These are phyloP conservation scores for Drosophila leontia DNA, from an alignment of 1,140 invertebrate genomes.

Conservation along the genomic window DNA sequence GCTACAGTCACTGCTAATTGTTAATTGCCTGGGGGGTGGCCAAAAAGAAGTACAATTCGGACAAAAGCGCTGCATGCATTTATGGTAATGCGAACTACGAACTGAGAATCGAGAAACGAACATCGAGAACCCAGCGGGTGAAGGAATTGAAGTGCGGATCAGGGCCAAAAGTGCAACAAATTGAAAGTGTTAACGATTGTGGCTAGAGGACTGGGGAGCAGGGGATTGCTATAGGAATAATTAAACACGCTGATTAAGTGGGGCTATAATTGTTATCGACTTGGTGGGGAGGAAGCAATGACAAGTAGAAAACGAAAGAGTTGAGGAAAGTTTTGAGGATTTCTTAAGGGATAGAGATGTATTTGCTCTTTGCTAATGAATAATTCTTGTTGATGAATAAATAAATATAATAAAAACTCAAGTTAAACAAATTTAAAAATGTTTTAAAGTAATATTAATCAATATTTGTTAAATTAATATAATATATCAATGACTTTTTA, in stretches of 20 bases:
- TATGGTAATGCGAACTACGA: conserved; percentile 51
- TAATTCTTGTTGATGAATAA: neutral
- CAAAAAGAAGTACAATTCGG: conserved; percentile 12
- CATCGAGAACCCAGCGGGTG: conserved; percentile 29
- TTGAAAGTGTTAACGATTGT: conserved; percentile 47
- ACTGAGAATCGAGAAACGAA: conserved; percentile 6
- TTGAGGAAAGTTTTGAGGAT: conserved; percentile 2
- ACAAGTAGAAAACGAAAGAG: neutral
- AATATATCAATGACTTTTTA: too few relatives aligned
- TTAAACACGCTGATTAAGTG: conserved; percentile 37
- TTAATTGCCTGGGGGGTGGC: conserved; percentile 39
- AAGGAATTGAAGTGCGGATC: conserved; percentile 37
- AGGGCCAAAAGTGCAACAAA: conserved; percentile 50
- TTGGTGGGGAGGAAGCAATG: neutral
- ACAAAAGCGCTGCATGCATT: conserved; percentile 47
- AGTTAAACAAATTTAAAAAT: neutral
- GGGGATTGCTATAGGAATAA: conserved; percentile 13
- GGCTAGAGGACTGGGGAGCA: neutral
- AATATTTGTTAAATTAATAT: neutral
- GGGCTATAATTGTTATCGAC: conserved; percentile 10
- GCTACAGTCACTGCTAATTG: conserved; percentile 53
- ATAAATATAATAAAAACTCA: neutral
- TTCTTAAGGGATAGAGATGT: neutral
- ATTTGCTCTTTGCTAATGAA: neutral
- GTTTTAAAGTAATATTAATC: neutral